Evolutionary conservation across 2,888 invertebrate genomes (phyloP).

Genomic region (Branchipolynoe longqiensis): DNA sequence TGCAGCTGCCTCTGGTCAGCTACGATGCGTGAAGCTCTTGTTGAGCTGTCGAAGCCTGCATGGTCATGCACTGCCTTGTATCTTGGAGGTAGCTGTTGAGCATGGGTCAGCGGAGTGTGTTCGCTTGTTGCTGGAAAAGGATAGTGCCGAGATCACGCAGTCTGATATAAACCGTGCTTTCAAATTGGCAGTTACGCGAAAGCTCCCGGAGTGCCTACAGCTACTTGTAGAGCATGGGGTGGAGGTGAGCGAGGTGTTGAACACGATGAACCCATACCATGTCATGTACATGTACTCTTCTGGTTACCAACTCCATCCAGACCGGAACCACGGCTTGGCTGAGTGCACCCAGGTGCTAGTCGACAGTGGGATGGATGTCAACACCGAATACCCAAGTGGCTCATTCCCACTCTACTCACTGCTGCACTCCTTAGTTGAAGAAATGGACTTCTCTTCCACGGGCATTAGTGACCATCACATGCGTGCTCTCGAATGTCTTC

Average conservation of each 20-base stretch:
- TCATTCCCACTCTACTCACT: constrained; percentile 78
- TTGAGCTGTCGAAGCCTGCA: too few relatives aligned
- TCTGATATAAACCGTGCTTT: constrained; percentile 72
- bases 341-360: constrained; percentile 74
- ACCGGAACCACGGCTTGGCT: constrained; percentile 72
- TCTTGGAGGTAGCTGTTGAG: constrained; percentile 72
- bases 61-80: constrained; percentile 31
- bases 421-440: constrained; percentile 69
- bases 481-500: constrained; percentile 70
- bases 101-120: constrained; percentile 74
- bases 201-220: constrained; percentile 74
- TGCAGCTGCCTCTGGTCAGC: constrained; percentile 72
- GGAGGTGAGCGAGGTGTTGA: constrained; percentile 69
- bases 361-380: constrained; percentile 72
- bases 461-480: constrained; percentile 69
- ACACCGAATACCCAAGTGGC: constrained; percentile 71
- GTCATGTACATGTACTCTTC: constrained; percentile 76
- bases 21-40: constrained; percentile 72
- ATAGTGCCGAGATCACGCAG: constrained; percentile 62
- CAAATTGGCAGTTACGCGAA: constrained; percentile 73
- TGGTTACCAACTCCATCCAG: constrained; percentile 57
- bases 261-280: constrained; percentile 77
- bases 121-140: constrained; percentile 70
- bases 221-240: constrained; percentile 71
- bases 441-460: constrained; percentile 70